A percentile compares a stretch with the other conserved stretches of the same genome.
These are phyloP conservation scores for Hedya salicella DNA, from an alignment of 2,888 invertebrate genomes.

Conservation along the genomic window DNA sequence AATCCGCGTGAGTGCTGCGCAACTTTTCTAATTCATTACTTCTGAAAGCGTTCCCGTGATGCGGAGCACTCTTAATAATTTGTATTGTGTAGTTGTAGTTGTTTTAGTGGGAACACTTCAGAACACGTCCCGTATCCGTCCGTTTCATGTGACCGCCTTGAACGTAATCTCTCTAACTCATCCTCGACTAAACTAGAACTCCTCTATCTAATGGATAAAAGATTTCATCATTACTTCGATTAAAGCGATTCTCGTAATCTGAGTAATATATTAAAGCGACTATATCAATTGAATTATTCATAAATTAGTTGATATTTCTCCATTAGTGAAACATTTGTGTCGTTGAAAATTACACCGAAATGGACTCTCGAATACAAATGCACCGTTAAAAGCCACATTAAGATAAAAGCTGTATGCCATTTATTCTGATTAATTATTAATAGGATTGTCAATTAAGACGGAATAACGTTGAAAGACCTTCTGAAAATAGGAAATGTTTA, in stretches of 20 bases:
- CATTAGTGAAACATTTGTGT: constrained; percentile 73
- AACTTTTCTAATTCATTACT: constrained; percentile 86
- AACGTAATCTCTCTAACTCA: constrained; percentile 15
- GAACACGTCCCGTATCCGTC: constrained; percentile 42
- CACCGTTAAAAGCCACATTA: constrained; percentile 79
- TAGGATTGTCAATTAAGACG: constrained; percentile 80
- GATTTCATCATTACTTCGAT: constrained; percentile 60
- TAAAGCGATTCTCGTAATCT: constrained; percentile 59
- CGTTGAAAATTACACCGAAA: constrained; percentile 75
- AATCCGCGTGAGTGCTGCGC: constrained; percentile 85
- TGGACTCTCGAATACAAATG: constrained; percentile 77
- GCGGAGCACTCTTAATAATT: constrained; percentile 84
- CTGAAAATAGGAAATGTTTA: constrained; percentile 80
- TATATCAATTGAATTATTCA: constrained; percentile 68
- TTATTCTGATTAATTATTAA: constrained; percentile 81
- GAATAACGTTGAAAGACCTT: constrained; percentile 68
- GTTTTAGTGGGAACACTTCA: constrained; percentile 59
- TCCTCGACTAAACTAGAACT: constrained; percentile 4
- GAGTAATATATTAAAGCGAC: constrained; percentile 56
- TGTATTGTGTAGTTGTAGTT: constrained; percentile 81
- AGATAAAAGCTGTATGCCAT: constrained; percentile 80
- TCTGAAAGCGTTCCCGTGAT: constrained; percentile 85
- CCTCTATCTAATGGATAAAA: constrained; percentile 60
- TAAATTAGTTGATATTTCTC: constrained; percentile 75
- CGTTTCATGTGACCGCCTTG: constrained; percentile 54